A percentile compares a stretch with the other conserved stretches of the same genome.
Evolutionary conservation across 2,888 invertebrate species (phyloP).

Genomic region (Meta bourneti): DNA sequence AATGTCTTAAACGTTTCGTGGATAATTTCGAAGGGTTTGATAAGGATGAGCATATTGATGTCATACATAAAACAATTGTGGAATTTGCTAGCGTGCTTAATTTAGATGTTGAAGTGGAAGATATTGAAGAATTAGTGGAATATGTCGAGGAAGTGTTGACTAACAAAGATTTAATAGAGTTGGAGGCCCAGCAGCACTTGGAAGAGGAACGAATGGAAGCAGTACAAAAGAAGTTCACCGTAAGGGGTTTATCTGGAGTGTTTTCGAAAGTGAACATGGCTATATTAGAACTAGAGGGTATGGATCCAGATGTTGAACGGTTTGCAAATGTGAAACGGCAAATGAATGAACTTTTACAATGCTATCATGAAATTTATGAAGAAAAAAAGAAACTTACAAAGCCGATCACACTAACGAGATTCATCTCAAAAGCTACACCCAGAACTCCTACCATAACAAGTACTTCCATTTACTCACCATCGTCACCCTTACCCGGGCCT

Average conservation of each 20-base stretch:
- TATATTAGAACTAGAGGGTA: constrained; percentile 60
- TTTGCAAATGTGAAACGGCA: constrained; percentile 6
- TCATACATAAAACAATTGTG: not conserved
- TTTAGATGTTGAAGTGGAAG: not conserved
- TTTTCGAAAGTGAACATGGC: not conserved
- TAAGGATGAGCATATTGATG: not conserved
- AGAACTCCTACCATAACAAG: too few species aligned
- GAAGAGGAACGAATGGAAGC: not conserved
- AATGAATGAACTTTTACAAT: constrained; percentile 16
- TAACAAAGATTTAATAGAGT: not conserved
- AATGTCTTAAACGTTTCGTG: not conserved
- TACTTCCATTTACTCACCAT: too few species aligned
- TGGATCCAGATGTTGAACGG: constrained; percentile 10
- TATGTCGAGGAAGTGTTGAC: not conserved
- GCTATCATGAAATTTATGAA: constrained; percentile 4
- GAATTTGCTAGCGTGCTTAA: not conserved
- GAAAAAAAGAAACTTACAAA: not conserved
- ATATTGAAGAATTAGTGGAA: constrained; percentile 9
- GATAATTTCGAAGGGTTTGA: not conserved
- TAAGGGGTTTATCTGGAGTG: not conserved
- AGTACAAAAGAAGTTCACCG: not conserved
- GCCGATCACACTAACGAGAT: too few species aligned
- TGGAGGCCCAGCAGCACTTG: not conserved
- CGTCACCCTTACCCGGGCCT: too few species aligned
- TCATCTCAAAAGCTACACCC: too few species aligned